A percentile compares a stretch with the other conserved stretches of the same genome.
phyloP scores from a whole-genome alignment of 2,888 invertebrate genomes.

The Digitonthophagus gazella region DNA sequence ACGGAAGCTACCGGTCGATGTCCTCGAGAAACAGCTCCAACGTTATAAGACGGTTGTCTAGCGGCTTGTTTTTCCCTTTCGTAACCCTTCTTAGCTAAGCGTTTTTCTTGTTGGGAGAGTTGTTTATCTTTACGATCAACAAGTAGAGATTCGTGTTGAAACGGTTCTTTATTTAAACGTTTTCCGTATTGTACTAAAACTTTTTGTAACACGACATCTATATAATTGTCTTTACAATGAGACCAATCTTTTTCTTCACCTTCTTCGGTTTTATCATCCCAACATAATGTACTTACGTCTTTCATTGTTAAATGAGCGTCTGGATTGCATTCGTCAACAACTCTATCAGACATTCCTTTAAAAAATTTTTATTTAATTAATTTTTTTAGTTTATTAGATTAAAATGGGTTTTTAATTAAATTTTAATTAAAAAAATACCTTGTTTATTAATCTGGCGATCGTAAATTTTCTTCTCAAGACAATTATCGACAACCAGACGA shows the following conservation, averaged over 20 bases:
- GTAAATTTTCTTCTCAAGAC: slow-evolving; percentile 96
- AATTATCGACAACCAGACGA: slow-evolving; percentile 94
- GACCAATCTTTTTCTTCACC: slow-evolving; percentile 74
- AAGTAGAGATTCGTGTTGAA: slow-evolving; percentile 92
- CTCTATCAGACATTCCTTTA: slow-evolving; percentile 84
- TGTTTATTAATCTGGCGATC: slow-evolving; percentile 98
- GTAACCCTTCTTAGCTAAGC: slow-evolving; percentile 88
- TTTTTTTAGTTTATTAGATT: neutral
- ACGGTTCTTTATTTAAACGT: slow-evolving; percentile 78
- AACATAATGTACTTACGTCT: slow-evolving; percentile 85
- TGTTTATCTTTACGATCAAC: slow-evolving; percentile 95
- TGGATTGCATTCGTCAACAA: slow-evolving; percentile 97
- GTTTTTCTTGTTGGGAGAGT: slow-evolving; percentile 88
- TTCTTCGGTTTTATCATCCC: slow-evolving; percentile 83
- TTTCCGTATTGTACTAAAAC: slow-evolving; percentile 63
- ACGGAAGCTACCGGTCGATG: slow-evolving; percentile 60
- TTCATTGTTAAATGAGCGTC: slow-evolving; percentile 89
- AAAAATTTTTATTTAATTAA: slow-evolving; percentile 14
- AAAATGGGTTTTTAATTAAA: slow-evolving; percentile 46
- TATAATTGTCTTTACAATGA: slow-evolving; percentile 68
- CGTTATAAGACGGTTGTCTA: slow-evolving; percentile 40
- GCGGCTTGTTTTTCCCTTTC: slow-evolving; percentile 88
- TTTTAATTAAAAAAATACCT: slow-evolving; percentile 74
- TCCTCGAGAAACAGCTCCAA: slow-evolving; percentile 40
- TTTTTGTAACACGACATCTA: slow-evolving; percentile 80